These are phyloP conservation scores for Aspidoscelis tigris DNA, from an alignment of 2,113 vertebrate species.

Conservation along the genomic window DNA sequence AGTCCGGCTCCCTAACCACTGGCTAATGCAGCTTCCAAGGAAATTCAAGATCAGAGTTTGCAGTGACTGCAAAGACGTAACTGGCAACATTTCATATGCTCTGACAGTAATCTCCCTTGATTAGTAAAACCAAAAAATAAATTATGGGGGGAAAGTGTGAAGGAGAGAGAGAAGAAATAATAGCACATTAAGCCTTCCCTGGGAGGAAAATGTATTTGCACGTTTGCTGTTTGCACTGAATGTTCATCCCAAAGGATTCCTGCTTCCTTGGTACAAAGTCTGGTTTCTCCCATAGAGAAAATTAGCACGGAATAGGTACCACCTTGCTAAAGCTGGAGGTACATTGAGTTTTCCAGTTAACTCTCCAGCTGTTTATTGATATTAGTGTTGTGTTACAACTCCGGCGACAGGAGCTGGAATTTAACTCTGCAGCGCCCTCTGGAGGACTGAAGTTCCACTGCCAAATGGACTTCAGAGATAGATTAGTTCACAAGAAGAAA, in stretches of 20 bases:
- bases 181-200: too few relatives aligned
- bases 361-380: background rate
- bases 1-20: too few relatives aligned
- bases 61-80: background rate
- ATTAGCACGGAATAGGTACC: background rate
- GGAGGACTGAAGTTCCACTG: background rate
- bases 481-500: background rate
- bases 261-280: too few relatives aligned
- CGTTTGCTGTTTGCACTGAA: too few relatives aligned
- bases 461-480: background rate
- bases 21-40: background rate
- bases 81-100: background rate
- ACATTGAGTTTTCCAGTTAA: background rate
- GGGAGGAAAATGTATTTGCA: background rate
- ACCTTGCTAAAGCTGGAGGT: background rate
- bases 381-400: background rate
- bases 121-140: background rate
- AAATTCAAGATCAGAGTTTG: background rate
- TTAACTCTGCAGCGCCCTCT: background rate
- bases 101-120: too few relatives aligned
- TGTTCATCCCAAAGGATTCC: background rate
- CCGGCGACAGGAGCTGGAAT: background rate
- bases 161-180: background rate
- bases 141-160: background rate
- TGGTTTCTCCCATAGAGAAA: too few relatives aligned